Conservation (phyloP, 53 echinoderm and acorn worm genomes). For the Mesocentrotus franciscanus region DNA sequence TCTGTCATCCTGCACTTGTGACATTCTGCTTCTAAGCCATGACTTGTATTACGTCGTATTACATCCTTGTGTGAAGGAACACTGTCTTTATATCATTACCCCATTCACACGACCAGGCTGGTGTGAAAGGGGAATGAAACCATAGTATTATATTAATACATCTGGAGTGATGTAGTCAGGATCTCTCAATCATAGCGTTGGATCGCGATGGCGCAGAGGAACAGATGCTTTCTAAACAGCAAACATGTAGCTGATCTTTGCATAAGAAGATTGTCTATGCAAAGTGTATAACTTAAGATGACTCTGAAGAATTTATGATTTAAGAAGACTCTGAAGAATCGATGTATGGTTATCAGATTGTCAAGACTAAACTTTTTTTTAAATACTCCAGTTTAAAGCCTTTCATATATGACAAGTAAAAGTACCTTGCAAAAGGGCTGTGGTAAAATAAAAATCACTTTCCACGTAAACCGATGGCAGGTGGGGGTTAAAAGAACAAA, state of each 20-base stretch:
- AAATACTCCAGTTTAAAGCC: too few relatives aligned
- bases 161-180: neutral
- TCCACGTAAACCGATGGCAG: too few relatives aligned
- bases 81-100: neutral
- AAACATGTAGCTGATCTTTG: neutral
- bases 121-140: neutral
- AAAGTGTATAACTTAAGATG: too few relatives aligned
- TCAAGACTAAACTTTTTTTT: neutral
- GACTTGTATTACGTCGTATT: neutral
- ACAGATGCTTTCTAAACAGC: neutral
- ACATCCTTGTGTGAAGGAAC: neutral
- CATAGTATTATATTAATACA: neutral
- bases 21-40: neutral
- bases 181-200: neutral
- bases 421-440: too few relatives aligned
- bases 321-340: neutral
- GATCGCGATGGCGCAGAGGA: neutral
- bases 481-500: too few relatives aligned
- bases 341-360: neutral
- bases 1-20: slow-evolving; percentile 48
- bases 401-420: too few relatives aligned
- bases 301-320: neutral
- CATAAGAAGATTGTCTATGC: too few relatives aligned
- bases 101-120: neutral
- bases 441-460: too few relatives aligned